Base-by-base conservation (phyloP, 2,113 vertebrate genomes). In the Prinia subflava region DNA sequence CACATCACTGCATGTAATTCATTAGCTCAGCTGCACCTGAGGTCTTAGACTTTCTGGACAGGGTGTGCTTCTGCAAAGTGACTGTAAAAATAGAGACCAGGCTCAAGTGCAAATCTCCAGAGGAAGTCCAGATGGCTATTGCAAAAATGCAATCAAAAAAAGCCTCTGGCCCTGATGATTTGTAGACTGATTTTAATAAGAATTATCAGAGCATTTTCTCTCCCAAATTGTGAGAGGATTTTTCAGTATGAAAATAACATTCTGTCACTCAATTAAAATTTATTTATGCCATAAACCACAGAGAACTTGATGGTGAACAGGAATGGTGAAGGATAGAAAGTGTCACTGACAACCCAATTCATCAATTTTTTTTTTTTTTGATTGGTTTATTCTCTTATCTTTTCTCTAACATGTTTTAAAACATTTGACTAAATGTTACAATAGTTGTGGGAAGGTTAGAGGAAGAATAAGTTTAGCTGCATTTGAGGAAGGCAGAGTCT, bases 71-170 rank as follows among this genome's bases (percentile, higher is more conserved):
- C 83, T 83, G 65, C 65, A 86, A 73, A 95, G 53, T 30, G 25
- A 55, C 65, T 68, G 10, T 78, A 37, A 90, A 92, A 93, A 60
- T 17, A 82, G 73, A 84, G 64, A 53, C 60, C n/a, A 53, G 47
- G 65, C 49, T 94, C 31, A 83, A 89, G 69, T 28, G 27, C 63
- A 83, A 27, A 69, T 87, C 87, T 90, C 96, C 70, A 80, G 92
- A 94, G 94, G 76, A 97, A 88, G 82, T 89, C 95, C 96, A 97
- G 95, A 94, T 97, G 95, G 95, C 90, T 93, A 95, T 65, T 93
- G 73, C 90, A 78, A 96, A 97, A 93, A 83, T 80, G 74, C 74
- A 97, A 87, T 96, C 73, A 92, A 92, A 92, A 90, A 94, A 87
- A 53, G 84, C 73, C 92, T 84, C 92, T 95, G 86, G 87, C 78